A percentile compares a stretch with the other conserved stretches of the same genome.
phyloP scores from a whole-genome alignment of 2,797 vertebrate species.

The Lates japonicus region DNA sequence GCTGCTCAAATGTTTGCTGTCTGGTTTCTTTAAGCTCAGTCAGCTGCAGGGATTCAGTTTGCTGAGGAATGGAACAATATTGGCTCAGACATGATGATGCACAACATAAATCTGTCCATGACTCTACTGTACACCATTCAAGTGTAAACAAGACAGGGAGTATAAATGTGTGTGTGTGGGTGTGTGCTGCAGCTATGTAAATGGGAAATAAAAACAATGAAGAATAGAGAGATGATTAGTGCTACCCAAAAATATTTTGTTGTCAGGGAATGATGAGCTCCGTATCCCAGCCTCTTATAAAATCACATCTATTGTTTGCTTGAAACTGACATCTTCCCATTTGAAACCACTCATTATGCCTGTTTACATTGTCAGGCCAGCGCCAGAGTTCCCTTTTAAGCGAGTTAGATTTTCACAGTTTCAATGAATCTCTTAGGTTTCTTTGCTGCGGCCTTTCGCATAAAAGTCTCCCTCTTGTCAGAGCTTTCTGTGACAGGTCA shows the following conservation, averaged over 20 bases:
- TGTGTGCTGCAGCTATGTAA: not conserved
- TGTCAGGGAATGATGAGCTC: not conserved
- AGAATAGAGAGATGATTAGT: not conserved
- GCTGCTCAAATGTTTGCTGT: constrained; percentile 37
- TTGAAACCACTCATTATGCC: constrained; percentile 16
- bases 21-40: constrained; percentile 22
- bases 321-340: constrained; percentile 14
- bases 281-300: constrained; percentile 15
- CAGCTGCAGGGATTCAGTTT: constrained; percentile 42
- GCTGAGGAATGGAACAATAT: constrained; percentile 17
- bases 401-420: constrained; percentile 3
- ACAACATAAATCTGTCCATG: constrained; percentile 23
- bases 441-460: constrained; percentile 4
- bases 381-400: not conserved
- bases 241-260: not conserved
- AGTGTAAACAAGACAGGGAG: not conserved
- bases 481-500: constrained; percentile 5
- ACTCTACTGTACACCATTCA: constrained; percentile 16
- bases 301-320: constrained; percentile 31
- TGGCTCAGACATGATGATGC: constrained; percentile 12
- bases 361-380: constrained; percentile 11
- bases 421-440: constrained; percentile 5
- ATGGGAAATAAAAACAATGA: constrained; percentile 5
- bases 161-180: not conserved
- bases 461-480: constrained; percentile 6